Evolutionary conservation across 2,113 vertebrate genomes (phyloP).

Genomic region (Lophius piscatorius): DNA sequence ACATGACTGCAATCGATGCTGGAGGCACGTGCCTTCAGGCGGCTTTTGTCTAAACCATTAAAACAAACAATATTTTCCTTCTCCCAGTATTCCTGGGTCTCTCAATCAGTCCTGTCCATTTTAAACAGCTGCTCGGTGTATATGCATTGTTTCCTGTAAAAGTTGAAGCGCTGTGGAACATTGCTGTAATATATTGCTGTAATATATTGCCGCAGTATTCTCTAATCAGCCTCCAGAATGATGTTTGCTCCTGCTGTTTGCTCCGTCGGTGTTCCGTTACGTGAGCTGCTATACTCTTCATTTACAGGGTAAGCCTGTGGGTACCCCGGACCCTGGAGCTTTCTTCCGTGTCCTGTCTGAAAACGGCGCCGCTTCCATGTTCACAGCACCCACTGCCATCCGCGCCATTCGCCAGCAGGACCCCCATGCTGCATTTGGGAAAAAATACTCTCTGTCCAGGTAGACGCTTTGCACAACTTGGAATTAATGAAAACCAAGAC

Average conservation of each 20-base stretch:
- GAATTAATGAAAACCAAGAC: neutral
- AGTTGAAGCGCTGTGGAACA: neutral
- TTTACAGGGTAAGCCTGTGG: constrained; percentile 94
- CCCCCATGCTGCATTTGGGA: constrained; percentile 83
- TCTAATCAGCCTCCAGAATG: neutral
- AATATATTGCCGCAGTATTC: too few relatives aligned
- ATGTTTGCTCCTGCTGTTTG: neutral
- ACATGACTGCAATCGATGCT: constrained; percentile 6
- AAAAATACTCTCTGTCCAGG: constrained; percentile 86
- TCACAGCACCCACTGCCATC: constrained; percentile 95
- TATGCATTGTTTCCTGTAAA: constrained; percentile 17
- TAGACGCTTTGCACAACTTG: constrained; percentile 56
- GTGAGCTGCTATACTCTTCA: neutral
- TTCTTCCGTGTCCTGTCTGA: constrained; percentile 95
- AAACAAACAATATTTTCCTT: constrained; percentile 35
- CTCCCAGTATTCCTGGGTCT: constrained; percentile 24
- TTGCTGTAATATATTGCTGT: neutral
- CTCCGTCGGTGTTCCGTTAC: too few relatives aligned
- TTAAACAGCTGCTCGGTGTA: constrained; percentile 45
- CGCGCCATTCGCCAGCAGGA: constrained; percentile 97
- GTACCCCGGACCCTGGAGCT: constrained; percentile 92
- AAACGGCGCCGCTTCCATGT: constrained; percentile 86
- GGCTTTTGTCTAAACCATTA: constrained; percentile 9
- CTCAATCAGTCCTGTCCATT: constrained; percentile 41
- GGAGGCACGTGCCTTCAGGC: constrained; percentile 17